Conservation (phyloP, 2,113 vertebrate genomes). For the Maccullochella peelii region DNA sequence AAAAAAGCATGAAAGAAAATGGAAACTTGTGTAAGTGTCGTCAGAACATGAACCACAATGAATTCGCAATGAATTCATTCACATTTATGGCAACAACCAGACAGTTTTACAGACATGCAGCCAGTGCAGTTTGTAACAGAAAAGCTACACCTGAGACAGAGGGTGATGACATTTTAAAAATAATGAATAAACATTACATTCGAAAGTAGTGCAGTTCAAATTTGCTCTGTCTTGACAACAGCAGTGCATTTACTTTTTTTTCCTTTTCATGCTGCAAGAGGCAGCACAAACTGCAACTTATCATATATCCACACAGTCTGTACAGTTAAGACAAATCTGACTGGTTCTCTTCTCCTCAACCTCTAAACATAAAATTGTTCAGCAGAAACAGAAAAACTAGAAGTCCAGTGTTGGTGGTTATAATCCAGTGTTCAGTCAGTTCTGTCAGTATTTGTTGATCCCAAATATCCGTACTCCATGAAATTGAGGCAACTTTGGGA, state of each 20-base stretch:
- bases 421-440: constrained; percentile 63
- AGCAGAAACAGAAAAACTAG: constrained; percentile 22
- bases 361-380: constrained; percentile 41
- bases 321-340: constrained; percentile 37
- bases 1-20: constrained; percentile 8
- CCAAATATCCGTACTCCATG: constrained; percentile 94
- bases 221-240: constrained; percentile 23
- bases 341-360: constrained; percentile 26
- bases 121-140: constrained; percentile 42
- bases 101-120: constrained; percentile 41
- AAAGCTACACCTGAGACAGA: neutral
- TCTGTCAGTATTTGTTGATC: constrained; percentile 93
- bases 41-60: constrained; percentile 8
- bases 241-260: constrained; percentile 36
- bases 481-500: constrained; percentile 96
- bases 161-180: neutral
- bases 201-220: constrained; percentile 30
- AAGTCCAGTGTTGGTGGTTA: constrained; percentile 52
- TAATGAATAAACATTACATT: constrained; percentile 4
- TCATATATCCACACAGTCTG: constrained; percentile 39
- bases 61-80: neutral
- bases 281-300: constrained; percentile 40
- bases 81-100: constrained; percentile 18
- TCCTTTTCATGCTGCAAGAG: constrained; percentile 21
- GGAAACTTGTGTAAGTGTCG: neutral